Evolutionary conservation across 2,113 vertebrate species (phyloP).

Genomic region (Caretta caretta): DNA sequence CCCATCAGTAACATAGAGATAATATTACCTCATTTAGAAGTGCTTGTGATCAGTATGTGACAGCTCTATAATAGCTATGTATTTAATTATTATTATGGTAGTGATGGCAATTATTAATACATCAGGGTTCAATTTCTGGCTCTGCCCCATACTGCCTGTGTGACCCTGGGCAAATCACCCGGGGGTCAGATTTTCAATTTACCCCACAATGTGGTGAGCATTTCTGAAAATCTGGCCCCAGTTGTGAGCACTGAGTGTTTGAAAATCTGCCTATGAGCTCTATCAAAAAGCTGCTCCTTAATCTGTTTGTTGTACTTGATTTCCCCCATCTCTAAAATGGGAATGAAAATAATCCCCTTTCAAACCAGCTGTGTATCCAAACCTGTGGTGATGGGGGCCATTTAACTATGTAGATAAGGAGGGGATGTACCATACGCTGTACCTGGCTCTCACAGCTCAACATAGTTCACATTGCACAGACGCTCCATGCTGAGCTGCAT

Average conservation of each 20-base stretch:
- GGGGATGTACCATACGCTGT: fast-evolving
- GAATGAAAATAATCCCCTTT: fast-evolving
- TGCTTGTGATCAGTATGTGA: background rate
- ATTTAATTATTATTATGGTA: background rate
- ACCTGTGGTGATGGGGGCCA: background rate
- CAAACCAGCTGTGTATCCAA: fast-evolving
- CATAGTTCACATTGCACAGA: background rate
- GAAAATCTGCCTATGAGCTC: background rate
- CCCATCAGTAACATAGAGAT: background rate
- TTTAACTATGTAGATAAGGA: no score
- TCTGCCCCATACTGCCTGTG: background rate
- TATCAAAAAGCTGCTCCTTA: background rate
- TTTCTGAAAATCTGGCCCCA: background rate
- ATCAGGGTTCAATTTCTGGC: background rate
- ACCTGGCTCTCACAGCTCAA: fast-evolving
- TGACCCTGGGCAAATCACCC: background rate
- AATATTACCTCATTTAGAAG: background rate
- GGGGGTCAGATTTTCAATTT: fast-evolving
- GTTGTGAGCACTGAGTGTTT: background rate
- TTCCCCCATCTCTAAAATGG: fast-evolving
- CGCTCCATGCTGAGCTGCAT: background rate
- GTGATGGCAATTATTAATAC: background rate
- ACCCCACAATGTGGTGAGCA: fast-evolving
- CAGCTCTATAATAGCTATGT: background rate
- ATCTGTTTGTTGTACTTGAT: background rate